Percentiles rank a stretch among this genome's conserved stretches.
These are phyloP conservation scores for Cyclopterus lumpus DNA, from an alignment of 2,797 vertebrate species.

Conservation along the genomic window DNA sequence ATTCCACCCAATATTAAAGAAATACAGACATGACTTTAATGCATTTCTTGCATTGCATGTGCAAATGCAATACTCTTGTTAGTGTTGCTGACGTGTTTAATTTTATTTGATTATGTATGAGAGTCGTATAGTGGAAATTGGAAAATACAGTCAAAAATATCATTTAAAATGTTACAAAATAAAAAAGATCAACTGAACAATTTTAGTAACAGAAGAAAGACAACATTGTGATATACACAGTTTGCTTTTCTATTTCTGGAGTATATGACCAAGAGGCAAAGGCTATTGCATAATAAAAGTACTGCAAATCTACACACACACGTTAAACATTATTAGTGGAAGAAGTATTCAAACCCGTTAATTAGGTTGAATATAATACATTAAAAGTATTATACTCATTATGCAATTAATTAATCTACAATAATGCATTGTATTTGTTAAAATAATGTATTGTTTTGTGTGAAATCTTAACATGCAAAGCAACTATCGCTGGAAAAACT, in stretches of 20 bases:
- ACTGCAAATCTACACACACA: not conserved
- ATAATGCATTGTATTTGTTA: not conserved
- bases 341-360: not conserved
- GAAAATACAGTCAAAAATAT: not conserved
- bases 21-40: not conserved
- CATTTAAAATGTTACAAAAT: not conserved
- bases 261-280: not conserved
- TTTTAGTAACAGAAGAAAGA: not conserved
- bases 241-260: not conserved
- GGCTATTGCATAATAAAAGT: conserved; percentile 1
- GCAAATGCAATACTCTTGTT: not conserved
- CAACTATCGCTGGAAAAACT: not conserved
- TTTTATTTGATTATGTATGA: not conserved
- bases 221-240: not conserved
- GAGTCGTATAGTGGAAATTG: too few relatives aligned
- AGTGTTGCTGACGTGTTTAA: not conserved
- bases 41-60: not conserved
- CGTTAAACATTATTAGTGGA: not conserved
- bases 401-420: not conserved
- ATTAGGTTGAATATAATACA: not conserved
- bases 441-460: not conserved
- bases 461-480: not conserved
- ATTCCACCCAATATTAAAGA: too few relatives aligned
- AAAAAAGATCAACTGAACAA: not conserved
- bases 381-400: not conserved